Evolutionary conservation across 1,140 invertebrate genomes (phyloP), one percentile per base, ranked within the genome.

Genomic region (Ceratoteleas bidentatus): DNA sequence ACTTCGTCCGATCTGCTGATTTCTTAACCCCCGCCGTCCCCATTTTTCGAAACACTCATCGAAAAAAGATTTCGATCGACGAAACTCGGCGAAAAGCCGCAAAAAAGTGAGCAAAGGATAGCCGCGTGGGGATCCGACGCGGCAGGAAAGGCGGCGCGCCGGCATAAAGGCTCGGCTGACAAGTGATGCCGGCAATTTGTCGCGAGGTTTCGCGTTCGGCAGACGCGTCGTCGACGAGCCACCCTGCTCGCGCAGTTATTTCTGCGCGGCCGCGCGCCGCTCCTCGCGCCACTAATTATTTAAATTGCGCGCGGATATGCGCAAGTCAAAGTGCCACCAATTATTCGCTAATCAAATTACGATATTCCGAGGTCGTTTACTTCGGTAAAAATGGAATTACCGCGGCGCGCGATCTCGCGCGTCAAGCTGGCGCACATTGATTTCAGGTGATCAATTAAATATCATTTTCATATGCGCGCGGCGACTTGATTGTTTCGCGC

Each of bases 311-410:
- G 57, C 66, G 64, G 73, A 66, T 77, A 77, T 64, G 80, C 74
- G 80, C 72, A 68, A 76, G 79, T 70, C 72, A 70, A 69, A 76
- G 74, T 77, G 69, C 43, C 72, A 57, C 56, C 60, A 82, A 82
- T 82, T 82, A 77, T 53, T 52, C 56, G 56, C 69, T 77, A 82
- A 82, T 82, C 52, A 45, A 82, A 82, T 82, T 65, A 78, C 80
- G 69, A 74, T 75, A 83, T 83, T 78, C 80, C 74, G 74, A 52
- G 78, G 70, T 81, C 74, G 69, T 74, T 68, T 78, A 62, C 54
- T 75, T 50, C 69, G 53, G 15, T 82, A 82, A 82, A 83, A 83
- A 83, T 83, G 80, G 80, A 83, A 83, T 66, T 68, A 73, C 40
- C 52, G 54, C 9, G 79, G 40, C 52, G 73, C 40, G 58, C 47